A percentile compares a stretch with the other conserved stretches of the same genome.
phyloP scores from a whole-genome alignment of 2,113 vertebrate genomes.

The Triplophysa siluroides region DNA sequence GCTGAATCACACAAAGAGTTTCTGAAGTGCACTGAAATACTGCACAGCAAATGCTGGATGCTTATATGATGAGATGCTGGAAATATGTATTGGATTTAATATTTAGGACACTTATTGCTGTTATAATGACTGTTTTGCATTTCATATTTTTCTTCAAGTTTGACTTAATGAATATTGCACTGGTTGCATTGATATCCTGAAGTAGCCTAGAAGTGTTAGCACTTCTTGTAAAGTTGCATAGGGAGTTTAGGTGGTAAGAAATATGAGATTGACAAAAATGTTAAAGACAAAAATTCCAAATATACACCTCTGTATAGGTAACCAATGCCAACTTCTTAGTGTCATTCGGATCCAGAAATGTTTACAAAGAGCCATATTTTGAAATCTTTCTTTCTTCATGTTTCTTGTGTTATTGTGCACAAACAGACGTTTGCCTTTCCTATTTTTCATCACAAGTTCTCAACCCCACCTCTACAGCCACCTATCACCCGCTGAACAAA shows the following conservation, averaged over 20 bases:
- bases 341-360: background rate
- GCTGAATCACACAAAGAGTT: conserved; percentile 4
- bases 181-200: background rate
- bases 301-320: background rate
- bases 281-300: no score
- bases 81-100: background rate
- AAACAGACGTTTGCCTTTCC: background rate
- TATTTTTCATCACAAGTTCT: no score
- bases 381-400: background rate
- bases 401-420: background rate
- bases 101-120: conserved; percentile 6
- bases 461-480: no score
- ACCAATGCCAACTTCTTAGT: no score
- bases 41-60: background rate
- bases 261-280: no score
- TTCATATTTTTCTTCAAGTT: background rate
- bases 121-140: background rate
- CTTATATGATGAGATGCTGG: background rate
- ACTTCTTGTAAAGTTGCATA: no score
- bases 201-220: no score
- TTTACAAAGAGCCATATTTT: background rate
- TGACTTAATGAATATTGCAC: background rate
- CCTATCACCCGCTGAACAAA: no score
- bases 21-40: background rate
- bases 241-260: no score